Conservation (phyloP, 2,797 vertebrate species). For the Melanotaenia maccullochi region DNA sequence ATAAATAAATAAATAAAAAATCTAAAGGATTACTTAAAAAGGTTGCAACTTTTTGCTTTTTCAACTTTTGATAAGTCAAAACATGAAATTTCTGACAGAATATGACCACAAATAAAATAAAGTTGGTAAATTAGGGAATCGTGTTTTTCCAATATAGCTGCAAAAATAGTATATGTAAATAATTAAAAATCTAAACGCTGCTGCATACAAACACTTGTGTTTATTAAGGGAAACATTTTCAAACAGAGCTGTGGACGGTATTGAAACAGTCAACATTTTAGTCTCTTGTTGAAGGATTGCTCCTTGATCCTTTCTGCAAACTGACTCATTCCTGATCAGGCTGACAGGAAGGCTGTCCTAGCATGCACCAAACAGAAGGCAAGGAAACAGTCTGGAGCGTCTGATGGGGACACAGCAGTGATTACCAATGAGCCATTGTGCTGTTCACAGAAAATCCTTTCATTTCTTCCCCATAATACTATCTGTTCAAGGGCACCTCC, state of each 20-base stretch:
- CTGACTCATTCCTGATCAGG: constrained; percentile 39
- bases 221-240: constrained; percentile 3
- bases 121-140: too few relatives aligned
- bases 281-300: constrained; percentile 21
- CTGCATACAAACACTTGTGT: background rate
- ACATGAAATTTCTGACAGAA: too few relatives aligned
- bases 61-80: too few relatives aligned
- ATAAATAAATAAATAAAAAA: too few relatives aligned
- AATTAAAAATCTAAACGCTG: too few relatives aligned
- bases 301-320: constrained; percentile 42
- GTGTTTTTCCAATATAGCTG: too few relatives aligned
- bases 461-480: constrained; percentile 28
- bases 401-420: constrained; percentile 58
- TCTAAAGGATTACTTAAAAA: too few relatives aligned
- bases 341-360: constrained; percentile 51
- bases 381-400: constrained; percentile 49
- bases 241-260: background rate
- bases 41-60: too few relatives aligned
- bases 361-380: constrained; percentile 58
- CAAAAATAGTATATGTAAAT: too few relatives aligned
- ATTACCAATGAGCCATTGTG: constrained; percentile 49
- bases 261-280: constrained; percentile 13
- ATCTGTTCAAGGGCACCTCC: constrained; percentile 22
- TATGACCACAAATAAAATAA: too few relatives aligned
- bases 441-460: constrained; percentile 51